These are phyloP conservation scores for Sphaeridia pumilis DNA, from an alignment of 2,888 invertebrate genomes.

Conservation along the genomic window DNA sequence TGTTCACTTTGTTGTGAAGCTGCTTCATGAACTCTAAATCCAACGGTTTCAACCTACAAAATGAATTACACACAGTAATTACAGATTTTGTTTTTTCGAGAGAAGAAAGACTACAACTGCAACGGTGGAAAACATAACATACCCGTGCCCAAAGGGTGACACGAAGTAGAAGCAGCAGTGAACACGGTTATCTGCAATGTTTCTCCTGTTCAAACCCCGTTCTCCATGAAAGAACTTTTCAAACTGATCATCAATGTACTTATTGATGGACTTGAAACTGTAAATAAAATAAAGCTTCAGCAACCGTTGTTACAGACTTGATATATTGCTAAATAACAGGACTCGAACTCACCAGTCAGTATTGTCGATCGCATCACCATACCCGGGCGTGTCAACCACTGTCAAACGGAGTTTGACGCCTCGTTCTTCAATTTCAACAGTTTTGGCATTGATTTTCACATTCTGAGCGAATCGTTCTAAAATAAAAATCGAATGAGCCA, in stretches of 20 bases:
- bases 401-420: slow-evolving; percentile 87
- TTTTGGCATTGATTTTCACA: slow-evolving; percentile 85
- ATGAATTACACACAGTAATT: too few species aligned
- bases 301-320: background rate
- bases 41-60: slow-evolving; percentile 68
- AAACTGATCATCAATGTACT: slow-evolving; percentile 96
- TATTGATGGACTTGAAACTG: slow-evolving; percentile 84
- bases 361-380: slow-evolving; percentile 89
- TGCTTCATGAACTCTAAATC: slow-evolving; percentile 96
- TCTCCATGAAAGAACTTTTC: slow-evolving; percentile 82
- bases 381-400: slow-evolving; percentile 91
- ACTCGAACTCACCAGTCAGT: slow-evolving; percentile 50
- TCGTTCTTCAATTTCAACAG: slow-evolving; percentile 90
- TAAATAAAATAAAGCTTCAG: background rate
- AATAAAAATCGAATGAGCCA: background rate
- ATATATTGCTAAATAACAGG: background rate
- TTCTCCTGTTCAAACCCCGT: slow-evolving; percentile 87
- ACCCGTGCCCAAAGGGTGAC: slow-evolving; percentile 94
- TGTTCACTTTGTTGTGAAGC: slow-evolving; percentile 87
- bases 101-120: background rate
- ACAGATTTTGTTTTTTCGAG: too few species aligned
- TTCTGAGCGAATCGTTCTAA: slow-evolving; percentile 49
- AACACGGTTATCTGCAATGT: slow-evolving; percentile 92
- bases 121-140: slow-evolving; percentile 34
- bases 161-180: slow-evolving; percentile 98